Evolutionary conservation across 1,140 invertebrate species (phyloP).

Genomic region (Oscheius sp.): DNA sequence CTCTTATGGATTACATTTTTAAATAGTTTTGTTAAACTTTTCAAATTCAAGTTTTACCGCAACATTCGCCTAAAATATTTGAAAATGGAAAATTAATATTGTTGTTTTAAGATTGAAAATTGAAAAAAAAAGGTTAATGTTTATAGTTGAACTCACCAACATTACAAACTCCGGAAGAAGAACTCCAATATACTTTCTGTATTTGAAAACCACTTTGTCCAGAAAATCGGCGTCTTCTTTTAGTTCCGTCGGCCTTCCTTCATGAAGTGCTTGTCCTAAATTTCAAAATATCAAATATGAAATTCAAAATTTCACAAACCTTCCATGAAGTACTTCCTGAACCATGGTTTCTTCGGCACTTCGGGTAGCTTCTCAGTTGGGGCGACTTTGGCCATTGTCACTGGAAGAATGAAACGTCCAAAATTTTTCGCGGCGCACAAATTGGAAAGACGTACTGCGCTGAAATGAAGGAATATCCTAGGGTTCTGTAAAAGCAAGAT

Average conservation of each 20-base stretch:
- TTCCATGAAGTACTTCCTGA: conserved; percentile 31
- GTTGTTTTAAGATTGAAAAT: too few species aligned
- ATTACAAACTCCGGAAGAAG: not conserved
- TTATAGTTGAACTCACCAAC: not conserved
- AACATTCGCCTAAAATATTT: too few species aligned
- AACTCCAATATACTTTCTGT: conserved; percentile 36
- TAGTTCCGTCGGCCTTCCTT: not conserved
- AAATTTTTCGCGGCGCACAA: too few species aligned
- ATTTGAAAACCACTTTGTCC: conserved; percentile 7
- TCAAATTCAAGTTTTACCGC: too few species aligned
- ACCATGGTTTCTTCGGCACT: not conserved
- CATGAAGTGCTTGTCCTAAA: conserved; percentile 17
- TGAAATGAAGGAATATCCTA: too few species aligned
- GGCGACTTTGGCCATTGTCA: not conserved
- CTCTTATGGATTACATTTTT: too few species aligned
- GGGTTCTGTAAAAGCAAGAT: not conserved
- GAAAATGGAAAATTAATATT: too few species aligned
- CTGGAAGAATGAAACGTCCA: too few species aligned
- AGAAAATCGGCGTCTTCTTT: not conserved
- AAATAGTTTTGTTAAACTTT: too few species aligned
- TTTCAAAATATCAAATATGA: conserved; percentile 6
- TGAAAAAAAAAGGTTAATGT: too few species aligned
- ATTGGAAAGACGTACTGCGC: too few species aligned
- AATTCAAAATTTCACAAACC: not conserved
- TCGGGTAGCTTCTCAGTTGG: not conserved